A percentile compares a stretch with the other conserved stretches of the same genome.
Evolutionary conservation across 2,888 invertebrate genomes (phyloP).

Genomic region (Deilephila elpenor): DNA sequence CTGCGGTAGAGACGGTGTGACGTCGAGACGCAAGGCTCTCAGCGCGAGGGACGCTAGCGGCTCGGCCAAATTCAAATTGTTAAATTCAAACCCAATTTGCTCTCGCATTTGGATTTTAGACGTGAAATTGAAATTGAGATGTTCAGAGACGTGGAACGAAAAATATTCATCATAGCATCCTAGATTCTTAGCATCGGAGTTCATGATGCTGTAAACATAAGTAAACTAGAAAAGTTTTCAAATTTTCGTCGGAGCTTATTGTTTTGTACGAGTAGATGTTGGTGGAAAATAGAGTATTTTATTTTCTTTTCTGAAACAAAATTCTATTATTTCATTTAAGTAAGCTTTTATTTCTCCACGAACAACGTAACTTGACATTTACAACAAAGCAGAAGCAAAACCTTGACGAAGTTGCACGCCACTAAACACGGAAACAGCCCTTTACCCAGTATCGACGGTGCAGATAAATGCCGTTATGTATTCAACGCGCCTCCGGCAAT

Average conservation of each 20-base stretch:
- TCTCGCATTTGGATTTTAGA: neutral
- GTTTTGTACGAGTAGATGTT: neutral
- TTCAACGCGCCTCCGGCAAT: neutral
- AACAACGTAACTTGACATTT: neutral
- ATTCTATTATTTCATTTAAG: neutral
- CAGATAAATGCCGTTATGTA: constrained; percentile 1
- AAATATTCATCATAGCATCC: neutral
- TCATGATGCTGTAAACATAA: no score
- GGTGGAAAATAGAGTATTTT: neutral
- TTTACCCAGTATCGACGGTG: neutral
- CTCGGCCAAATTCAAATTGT: neutral
- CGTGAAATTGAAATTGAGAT: neutral
- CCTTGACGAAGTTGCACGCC: neutral
- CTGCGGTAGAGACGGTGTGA: neutral
- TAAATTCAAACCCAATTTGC: neutral
- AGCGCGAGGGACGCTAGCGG: neutral
- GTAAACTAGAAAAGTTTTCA: no score
- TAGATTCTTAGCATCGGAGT: no score
- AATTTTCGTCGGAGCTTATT: neutral
- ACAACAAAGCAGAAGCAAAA: neutral
- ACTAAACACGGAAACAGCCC: neutral
- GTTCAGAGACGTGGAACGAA: neutral
- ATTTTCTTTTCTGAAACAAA: neutral
- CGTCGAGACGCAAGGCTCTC: neutral
- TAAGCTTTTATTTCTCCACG: neutral